phyloP scores from a whole-genome alignment of 2,888 invertebrate genomes.

The Capitulum mitella region DNA sequence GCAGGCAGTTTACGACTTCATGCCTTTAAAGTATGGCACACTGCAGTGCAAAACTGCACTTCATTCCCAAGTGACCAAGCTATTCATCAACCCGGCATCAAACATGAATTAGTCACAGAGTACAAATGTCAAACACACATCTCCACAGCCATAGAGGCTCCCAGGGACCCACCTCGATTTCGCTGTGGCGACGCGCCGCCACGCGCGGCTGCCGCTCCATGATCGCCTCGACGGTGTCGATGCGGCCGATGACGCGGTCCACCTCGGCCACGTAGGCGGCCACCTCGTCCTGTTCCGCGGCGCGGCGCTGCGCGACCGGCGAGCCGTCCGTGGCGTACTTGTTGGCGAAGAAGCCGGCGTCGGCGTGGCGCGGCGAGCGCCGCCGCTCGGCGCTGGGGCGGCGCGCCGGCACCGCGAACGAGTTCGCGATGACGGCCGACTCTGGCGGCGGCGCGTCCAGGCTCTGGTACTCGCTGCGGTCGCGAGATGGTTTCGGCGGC shows the following conservation, averaged over 20 bases:
- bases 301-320: not conserved
- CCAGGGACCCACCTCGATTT: not conserved
- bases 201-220: conserved; percentile 56
- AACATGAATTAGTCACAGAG: too few species aligned
- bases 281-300: conserved; percentile 42
- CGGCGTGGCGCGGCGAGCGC: not conserved
- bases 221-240: conserved; percentile 53
- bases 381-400: not conserved
- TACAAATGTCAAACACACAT: too few species aligned
- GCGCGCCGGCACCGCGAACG: not conserved
- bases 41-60: too few species aligned
- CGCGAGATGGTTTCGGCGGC: not conserved
- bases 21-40: too few species aligned
- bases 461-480: not conserved
- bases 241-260: conserved; percentile 54
- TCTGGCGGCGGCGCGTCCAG: not conserved
- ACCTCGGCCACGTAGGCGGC: conserved; percentile 52
- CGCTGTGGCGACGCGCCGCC: conserved; percentile 47
- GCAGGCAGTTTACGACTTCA: too few species aligned
- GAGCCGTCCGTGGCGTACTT: not conserved
- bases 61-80: too few species aligned
- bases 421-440: not conserved
- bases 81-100: too few species aligned
- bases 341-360: not conserved
- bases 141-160: too few species aligned